Evolutionary conservation across 2,888 invertebrate genomes (phyloP).

Genomic region (Phyto melanocephala): DNA sequence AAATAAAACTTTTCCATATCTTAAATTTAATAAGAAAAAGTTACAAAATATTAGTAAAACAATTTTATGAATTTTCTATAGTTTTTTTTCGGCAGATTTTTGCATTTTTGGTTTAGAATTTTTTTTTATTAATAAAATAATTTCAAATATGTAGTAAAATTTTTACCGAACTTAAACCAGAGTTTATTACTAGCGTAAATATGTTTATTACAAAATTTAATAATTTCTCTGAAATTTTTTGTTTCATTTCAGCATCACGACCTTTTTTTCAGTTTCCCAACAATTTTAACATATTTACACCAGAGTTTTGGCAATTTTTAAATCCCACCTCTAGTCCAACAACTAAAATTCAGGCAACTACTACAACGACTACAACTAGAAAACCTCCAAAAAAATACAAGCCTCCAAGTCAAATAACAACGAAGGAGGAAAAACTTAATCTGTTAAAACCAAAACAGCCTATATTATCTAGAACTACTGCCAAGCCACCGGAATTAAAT

Average conservation of each 20-base stretch:
- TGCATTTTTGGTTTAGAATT: not conserved
- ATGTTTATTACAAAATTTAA: too few species aligned
- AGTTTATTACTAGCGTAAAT: too few species aligned
- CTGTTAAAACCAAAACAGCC: conserved; percentile 51
- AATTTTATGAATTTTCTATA: too few species aligned
- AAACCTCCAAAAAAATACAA: conserved; percentile 68
- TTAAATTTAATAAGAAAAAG: too few species aligned
- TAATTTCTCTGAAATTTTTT: too few species aligned
- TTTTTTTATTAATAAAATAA: not conserved
- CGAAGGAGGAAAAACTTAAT: conserved; percentile 60
- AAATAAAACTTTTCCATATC: too few species aligned
- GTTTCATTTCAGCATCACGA: conserved; percentile 47
- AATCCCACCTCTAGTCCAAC: conserved; percentile 66
- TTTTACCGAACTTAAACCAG: too few species aligned
- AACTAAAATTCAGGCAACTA: conserved; percentile 9
- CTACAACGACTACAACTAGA: conserved; percentile 46
- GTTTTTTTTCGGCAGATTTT: too few species aligned
- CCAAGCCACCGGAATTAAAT: not conserved
- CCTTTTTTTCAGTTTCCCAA: conserved; percentile 48
- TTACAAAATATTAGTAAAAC: too few species aligned
- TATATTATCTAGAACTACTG: conserved; percentile 15
- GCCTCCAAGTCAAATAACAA: conserved; percentile 35
- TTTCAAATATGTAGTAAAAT: not conserved
- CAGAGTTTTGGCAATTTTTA: conserved; percentile 72
- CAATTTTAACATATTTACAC: conserved; percentile 71